Evolutionary conservation across 2,113 vertebrate genomes (phyloP).

Genomic region (Naja naja): DNA sequence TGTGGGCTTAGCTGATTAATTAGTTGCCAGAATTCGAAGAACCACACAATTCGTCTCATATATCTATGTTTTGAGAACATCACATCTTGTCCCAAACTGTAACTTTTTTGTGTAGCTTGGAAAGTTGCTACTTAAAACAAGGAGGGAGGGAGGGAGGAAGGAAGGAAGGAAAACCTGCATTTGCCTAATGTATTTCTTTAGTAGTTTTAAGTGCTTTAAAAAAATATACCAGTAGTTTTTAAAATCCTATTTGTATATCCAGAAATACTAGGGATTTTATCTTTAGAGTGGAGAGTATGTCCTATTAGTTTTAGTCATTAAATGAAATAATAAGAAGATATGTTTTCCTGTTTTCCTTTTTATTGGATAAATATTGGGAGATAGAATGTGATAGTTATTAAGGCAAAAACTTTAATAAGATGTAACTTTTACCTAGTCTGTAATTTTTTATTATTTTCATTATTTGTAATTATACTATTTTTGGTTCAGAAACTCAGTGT

Average conservation of each 20-base stretch:
- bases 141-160: too few species aligned
- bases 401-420: neutral
- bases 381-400: neutral
- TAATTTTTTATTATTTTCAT: neutral
- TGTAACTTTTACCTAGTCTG: neutral
- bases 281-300: neutral
- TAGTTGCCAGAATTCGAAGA: neutral
- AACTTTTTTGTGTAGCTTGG: neutral
- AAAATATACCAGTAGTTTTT: neutral
- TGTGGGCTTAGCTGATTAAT: neutral
- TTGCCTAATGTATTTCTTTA: neutral
- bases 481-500: neutral
- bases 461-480: neutral
- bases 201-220: neutral
- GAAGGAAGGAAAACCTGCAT: neutral
- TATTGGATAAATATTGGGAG: neutral
- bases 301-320: neutral
- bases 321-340: neutral
- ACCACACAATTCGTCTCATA: neutral
- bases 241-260: neutral
- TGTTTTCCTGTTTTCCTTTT: neutral
- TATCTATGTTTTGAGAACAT: neutral
- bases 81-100: neutral
- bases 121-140: neutral
- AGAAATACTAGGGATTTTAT: neutral